Percentiles rank a stretch among this genome's conserved stretches.
These are phyloP conservation scores for Crossaster papposus DNA, from an alignment of 53 echinoderm and acorn worm genomes.

Conservation along the genomic window DNA sequence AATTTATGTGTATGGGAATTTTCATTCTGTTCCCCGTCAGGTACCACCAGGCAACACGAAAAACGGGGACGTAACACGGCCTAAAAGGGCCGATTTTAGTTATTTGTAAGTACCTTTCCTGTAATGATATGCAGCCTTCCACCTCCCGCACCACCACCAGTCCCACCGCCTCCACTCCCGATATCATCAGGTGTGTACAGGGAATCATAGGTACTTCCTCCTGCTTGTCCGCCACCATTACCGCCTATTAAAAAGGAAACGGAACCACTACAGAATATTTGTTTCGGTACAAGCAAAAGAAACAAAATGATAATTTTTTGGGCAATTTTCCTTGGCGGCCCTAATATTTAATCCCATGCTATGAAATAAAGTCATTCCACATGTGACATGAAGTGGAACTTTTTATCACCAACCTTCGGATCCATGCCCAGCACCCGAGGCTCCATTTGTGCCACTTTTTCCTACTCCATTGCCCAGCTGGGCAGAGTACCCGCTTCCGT, in stretches of 20 bases:
- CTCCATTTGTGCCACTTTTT: neutral
- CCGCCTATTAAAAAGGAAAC: neutral
- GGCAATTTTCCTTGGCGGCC: no score
- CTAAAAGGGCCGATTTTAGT: neutral
- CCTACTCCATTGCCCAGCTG: slow-evolving; percentile 74
- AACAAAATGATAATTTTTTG: neutral
- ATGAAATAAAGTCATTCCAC: neutral
- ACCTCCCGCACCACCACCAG: slow-evolving; percentile 71
- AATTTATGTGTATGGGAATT: no score
- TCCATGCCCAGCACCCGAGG: slow-evolving; percentile 82
- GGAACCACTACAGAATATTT: neutral
- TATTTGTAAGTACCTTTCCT: slow-evolving; percentile 26
- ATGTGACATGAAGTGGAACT: neutral
- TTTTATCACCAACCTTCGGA: slow-evolving; percentile 68
- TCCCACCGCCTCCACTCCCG: slow-evolving; percentile 78
- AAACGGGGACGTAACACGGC: no score
- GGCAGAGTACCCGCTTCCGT: slow-evolving; percentile 66
- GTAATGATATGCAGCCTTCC: slow-evolving; percentile 68
- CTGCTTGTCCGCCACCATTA: slow-evolving; percentile 8
- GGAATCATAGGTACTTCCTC: slow-evolving; percentile 73
- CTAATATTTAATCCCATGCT: no score
- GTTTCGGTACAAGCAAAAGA: neutral
- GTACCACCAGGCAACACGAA: no score
- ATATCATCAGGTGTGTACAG: slow-evolving; percentile 60
- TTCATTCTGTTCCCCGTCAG: no score